Conservation (phyloP, 2,797 vertebrate species). For the Argyrosomus regius region DNA sequence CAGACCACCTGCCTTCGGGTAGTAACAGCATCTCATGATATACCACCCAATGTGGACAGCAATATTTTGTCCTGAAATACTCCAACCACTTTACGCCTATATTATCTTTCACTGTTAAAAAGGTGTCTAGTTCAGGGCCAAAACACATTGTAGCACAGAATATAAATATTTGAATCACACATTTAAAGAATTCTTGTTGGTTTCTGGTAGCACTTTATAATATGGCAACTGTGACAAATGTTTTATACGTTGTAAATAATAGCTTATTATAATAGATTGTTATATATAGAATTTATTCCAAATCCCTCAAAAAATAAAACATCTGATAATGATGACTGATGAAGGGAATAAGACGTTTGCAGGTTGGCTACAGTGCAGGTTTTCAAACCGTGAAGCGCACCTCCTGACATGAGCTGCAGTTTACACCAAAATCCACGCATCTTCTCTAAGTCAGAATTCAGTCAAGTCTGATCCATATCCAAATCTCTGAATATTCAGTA, state of each 20-base stretch:
- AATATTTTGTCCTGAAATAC: conserved; percentile 32
- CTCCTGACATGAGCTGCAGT: too few species aligned
- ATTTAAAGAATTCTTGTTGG: background rate
- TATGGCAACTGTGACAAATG: background rate
- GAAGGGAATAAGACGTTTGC: background rate
- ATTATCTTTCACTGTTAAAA: conserved; percentile 4
- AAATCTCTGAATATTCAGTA: background rate
- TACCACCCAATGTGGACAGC: conserved; percentile 47
- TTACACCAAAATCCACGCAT: background rate
- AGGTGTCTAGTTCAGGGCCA: conserved; percentile 19
- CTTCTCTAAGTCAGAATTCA: background rate
- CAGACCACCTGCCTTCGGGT: conserved; percentile 86
- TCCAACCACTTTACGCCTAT: background rate
- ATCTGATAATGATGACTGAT: background rate
- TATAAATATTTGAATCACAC: conserved; percentile 5
- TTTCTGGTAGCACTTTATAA: conserved; percentile 1
- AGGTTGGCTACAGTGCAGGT: too few species aligned
- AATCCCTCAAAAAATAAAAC: background rate
- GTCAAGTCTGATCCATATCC: background rate
- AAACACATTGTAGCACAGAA: background rate
- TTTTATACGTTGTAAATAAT: background rate
- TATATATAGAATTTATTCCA: background rate
- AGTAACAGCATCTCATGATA: conserved; percentile 60
- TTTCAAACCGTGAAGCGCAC: too few species aligned
- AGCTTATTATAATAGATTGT: background rate